Conservation (phyloP, 2,797 vertebrate genomes). For the Pogoniulus pusillus region DNA sequence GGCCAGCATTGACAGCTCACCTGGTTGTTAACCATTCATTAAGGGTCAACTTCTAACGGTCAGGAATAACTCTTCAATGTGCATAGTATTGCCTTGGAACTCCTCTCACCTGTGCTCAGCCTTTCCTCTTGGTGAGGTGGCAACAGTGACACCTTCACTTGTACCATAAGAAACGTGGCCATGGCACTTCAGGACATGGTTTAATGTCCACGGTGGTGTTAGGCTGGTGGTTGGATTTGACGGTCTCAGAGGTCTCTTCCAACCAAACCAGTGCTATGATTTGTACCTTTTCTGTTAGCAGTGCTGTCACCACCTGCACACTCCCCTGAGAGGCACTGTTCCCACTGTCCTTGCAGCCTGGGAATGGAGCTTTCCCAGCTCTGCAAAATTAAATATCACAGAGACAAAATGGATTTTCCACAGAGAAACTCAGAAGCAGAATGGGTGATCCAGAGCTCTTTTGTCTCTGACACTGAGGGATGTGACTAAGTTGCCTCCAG, state of each 20-base stretch:
- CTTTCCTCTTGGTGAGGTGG: not conserved
- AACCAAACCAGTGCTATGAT: too few species aligned
- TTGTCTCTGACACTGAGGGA: not conserved
- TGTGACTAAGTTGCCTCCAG: not conserved
- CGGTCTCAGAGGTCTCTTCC: too few species aligned
- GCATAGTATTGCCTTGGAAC: not conserved
- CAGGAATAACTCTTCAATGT: not conserved
- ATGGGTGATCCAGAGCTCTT: rapidly evolving
- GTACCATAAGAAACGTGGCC: too few species aligned
- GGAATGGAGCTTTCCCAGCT: not conserved
- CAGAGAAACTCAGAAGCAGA: not conserved
- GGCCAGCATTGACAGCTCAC: not conserved
- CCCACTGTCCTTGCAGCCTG: rapidly evolving
- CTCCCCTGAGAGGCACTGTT: rapidly evolving
- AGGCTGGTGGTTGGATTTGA: too few species aligned
- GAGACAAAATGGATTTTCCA: not conserved
- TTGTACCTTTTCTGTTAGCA: not conserved
- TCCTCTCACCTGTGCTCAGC: rapidly evolving
- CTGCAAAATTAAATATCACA: not conserved
- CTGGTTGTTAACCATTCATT: not conserved
- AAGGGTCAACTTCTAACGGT: not conserved
- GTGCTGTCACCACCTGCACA: not conserved
- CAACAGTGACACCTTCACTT: not conserved
- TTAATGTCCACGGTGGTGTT: too few species aligned
- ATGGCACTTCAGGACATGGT: too few species aligned